Conservation (phyloP, 2,888 invertebrate genomes). For the Danaus chrysippus region DNA sequence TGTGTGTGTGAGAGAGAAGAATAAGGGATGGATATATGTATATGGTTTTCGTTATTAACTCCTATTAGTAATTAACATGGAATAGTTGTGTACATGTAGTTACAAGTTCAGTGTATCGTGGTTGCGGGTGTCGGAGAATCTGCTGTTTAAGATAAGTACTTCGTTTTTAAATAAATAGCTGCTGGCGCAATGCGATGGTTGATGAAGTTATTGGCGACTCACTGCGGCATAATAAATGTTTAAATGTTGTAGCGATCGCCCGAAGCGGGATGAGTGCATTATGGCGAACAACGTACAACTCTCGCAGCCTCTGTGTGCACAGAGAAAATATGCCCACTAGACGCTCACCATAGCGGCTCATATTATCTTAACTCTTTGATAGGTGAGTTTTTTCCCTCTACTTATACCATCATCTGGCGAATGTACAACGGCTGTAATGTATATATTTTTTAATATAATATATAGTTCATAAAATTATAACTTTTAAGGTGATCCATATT, state of each 20-base stretch:
- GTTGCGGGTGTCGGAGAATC: constrained; percentile 33
- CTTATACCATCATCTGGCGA: constrained; percentile 43
- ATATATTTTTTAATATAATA: background rate
- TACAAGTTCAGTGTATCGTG: constrained; percentile 50
- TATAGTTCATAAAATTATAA: background rate
- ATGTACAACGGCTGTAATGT: constrained; percentile 34
- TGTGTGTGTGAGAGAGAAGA: constrained; percentile 29
- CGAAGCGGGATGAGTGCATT: constrained; percentile 61
- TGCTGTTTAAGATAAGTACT: constrained; percentile 57
- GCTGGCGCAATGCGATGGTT: constrained; percentile 53
- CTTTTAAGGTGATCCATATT: constrained; percentile 1
- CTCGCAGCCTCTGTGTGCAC: constrained; percentile 40
- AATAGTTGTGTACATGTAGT: constrained; percentile 49
- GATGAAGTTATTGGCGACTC: constrained; percentile 41
- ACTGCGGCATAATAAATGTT: constrained; percentile 64
- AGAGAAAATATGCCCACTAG: constrained; percentile 41
- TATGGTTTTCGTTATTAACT: too few species aligned
- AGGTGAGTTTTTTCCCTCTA: constrained; percentile 55
- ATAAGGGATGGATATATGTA: background rate
- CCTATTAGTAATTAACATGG: too few species aligned
- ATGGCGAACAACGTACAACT: constrained; percentile 36
- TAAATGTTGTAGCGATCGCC: constrained; percentile 69
- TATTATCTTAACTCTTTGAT: constrained; percentile 44
- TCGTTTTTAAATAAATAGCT: constrained; percentile 29
- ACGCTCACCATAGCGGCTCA: constrained; percentile 40